These are phyloP conservation scores for Hirundo rustica DNA, from an alignment of 2,797 vertebrate species.

Conservation along the genomic window DNA sequence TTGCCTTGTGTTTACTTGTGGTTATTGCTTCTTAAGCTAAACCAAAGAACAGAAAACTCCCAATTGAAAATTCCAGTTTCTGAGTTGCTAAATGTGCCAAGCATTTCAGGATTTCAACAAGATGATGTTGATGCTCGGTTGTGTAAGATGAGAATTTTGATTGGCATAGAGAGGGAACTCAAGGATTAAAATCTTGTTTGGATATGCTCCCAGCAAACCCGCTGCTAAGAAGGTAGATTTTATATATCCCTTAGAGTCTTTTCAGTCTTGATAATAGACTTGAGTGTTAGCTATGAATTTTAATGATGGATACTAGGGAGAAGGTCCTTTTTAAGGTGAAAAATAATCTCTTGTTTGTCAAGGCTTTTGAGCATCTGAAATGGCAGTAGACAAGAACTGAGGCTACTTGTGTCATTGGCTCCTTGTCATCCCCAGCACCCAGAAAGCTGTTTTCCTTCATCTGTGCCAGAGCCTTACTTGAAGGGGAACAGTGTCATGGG, in stretches of 20 bases:
- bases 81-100: background rate
- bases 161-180: background rate
- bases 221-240: background rate
- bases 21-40: background rate
- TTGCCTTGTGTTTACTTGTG: background rate
- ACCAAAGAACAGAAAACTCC: background rate
- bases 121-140: background rate
- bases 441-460: background rate
- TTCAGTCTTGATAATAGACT: background rate
- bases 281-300: background rate
- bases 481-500: background rate
- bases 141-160: background rate
- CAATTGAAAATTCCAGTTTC: background rate
- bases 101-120: background rate
- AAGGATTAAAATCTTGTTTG: background rate
- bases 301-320: background rate
- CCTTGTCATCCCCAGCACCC: background rate
- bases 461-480: background rate
- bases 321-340: background rate
- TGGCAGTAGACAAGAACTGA: background rate
- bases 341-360: background rate
- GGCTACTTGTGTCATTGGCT: background rate
- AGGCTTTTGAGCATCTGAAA: background rate
- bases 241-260: background rate
- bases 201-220: background rate